A percentile compares a stretch with the other conserved stretches of the same genome.
These are phyloP conservation scores for Brachycybe producta DNA, from an alignment of 2,888 invertebrate species.

Conservation along the genomic window DNA sequence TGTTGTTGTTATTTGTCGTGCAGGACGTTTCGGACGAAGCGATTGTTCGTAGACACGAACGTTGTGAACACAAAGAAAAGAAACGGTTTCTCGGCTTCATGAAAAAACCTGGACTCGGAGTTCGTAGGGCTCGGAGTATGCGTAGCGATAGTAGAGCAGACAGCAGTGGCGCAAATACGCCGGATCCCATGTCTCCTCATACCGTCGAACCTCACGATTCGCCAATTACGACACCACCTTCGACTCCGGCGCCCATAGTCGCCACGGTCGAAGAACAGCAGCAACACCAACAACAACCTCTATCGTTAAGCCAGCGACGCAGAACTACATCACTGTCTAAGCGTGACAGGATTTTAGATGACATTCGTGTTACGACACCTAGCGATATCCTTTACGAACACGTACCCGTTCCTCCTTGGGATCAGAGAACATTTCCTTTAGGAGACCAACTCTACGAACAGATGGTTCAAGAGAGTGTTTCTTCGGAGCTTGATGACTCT, in stretches of 20 bases:
- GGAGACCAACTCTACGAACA: conserved; percentile 51
- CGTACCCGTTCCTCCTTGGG: conserved; percentile 54
- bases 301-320: conserved; percentile 11
- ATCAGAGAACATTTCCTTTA: conserved; percentile 60
- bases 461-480: conserved; percentile 49
- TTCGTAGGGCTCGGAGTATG: conserved; percentile 39
- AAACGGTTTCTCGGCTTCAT: conserved; percentile 53
- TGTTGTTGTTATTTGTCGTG: too few species aligned
- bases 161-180: conserved; percentile 59
- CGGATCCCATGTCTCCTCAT: conserved; percentile 31
- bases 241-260: conserved; percentile 16
- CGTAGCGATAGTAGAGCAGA: conserved; percentile 54
- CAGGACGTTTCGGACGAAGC: conserved; percentile 69
- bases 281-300: background rate
- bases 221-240: conserved; percentile 18
- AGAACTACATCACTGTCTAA: conserved; percentile 22
- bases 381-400: conserved; percentile 40
- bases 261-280: conserved; percentile 4
- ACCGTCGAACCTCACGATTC: conserved; percentile 17
- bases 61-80: conserved; percentile 65
- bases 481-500: too few species aligned
- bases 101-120: too few species aligned
- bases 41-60: conserved; percentile 55
- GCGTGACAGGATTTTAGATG: conserved; percentile 14
- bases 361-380: conserved; percentile 29